Percentiles rank a stretch among this genome's conserved stretches.
phyloP scores from a whole-genome alignment of 2,113 vertebrate genomes.

The Progne subis region DNA sequence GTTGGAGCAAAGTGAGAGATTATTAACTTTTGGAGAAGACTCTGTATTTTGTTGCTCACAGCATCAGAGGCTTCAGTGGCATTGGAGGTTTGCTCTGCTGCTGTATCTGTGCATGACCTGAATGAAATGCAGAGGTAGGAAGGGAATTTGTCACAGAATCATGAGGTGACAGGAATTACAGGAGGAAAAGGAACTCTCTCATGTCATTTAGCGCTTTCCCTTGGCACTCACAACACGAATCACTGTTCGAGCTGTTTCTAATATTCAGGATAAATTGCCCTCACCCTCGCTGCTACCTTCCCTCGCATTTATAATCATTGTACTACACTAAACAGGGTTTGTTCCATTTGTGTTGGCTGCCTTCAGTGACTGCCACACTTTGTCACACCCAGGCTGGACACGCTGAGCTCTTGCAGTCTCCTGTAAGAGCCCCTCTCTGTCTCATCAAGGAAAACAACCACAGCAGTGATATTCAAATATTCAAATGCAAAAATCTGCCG shows the following conservation, averaged over 20 bases:
- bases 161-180: not conserved
- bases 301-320: not conserved
- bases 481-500: not conserved
- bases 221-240: not conserved
- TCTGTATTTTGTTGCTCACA: not conserved
- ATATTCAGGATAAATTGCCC: slow-evolving; percentile 24
- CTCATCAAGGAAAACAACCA: not conserved
- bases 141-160: not conserved
- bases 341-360: not conserved
- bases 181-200: not conserved
- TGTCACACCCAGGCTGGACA: not conserved
- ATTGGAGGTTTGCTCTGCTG: not conserved
- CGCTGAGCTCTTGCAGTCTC: not conserved
- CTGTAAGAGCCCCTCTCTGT: not conserved
- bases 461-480: not conserved
- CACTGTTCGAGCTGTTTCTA: not conserved
- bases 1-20: not conserved
- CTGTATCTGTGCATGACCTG: not conserved
- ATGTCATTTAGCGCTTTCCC: not conserved
- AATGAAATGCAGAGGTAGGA: not conserved
- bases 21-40: not conserved
- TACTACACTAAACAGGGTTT: not conserved
- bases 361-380: not conserved
- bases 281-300: not conserved
- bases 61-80: not conserved